Conservation (phyloP, 92 coral and sea anemone species). For the Porites lobata region DNA sequence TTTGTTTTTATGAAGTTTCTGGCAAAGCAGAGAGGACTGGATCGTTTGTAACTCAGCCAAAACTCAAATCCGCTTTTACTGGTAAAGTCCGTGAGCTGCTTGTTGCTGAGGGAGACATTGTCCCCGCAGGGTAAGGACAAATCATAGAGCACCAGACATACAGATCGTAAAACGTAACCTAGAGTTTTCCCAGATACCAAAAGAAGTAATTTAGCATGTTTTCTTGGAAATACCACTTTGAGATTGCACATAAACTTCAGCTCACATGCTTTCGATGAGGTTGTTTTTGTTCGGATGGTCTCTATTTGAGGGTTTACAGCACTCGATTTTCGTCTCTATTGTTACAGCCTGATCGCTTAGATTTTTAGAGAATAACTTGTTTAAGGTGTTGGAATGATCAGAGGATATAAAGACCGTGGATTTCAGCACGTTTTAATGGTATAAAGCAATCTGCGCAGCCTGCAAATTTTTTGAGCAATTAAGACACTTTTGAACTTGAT, state of each 20-base stretch:
- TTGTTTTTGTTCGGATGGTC: neutral
- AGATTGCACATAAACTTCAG: neutral
- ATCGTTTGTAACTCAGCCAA: conserved; percentile 92
- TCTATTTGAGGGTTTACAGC: neutral
- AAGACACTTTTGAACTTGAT: neutral
- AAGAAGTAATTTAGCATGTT: neutral
- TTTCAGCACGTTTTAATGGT: neutral
- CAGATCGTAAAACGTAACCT: neutral
- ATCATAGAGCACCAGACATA: too few relatives aligned
- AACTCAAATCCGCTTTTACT: conserved; percentile 83
- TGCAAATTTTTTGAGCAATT: too few relatives aligned
- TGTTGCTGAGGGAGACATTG: conserved; percentile 92
- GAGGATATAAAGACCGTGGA: neutral
- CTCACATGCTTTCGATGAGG: neutral
- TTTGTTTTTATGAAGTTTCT: conserved; percentile 87
- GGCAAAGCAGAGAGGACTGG: conserved; percentile 62
- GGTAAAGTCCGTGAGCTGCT: conserved; percentile 89
- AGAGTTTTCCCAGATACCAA: neutral
- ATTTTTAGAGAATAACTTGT: neutral
- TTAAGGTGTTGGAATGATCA: neutral
- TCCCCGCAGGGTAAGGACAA: conserved; percentile 83
- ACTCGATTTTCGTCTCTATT: neutral
- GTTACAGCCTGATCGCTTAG: neutral
- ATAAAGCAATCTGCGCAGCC: neutral
- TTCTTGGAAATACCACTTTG: neutral